phyloP scores from a whole-genome alignment of 2,797 vertebrate species.

The Vireo griseus region DNA sequence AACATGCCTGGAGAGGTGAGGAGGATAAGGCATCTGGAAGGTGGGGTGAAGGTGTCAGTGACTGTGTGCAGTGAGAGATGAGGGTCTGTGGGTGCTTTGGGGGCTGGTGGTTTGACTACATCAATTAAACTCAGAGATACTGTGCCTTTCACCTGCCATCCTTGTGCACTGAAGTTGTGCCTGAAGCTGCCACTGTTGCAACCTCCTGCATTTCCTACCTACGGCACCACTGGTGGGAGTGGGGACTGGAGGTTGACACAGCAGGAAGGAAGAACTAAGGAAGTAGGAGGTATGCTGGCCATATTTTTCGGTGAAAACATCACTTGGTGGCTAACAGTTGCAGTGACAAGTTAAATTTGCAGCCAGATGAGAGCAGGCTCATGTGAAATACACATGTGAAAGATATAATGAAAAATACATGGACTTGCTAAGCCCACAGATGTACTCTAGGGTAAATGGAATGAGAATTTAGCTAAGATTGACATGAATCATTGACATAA shows the following conservation, averaged over 20 bases:
- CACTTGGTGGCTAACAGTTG: background rate
- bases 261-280: background rate
- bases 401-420: constrained; percentile 27
- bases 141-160: background rate
- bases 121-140: too few relatives aligned
- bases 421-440: background rate
- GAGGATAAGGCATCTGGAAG: background rate
- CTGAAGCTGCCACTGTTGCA: background rate
- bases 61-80: background rate
- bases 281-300: background rate
- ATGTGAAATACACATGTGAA: constrained; percentile 32
- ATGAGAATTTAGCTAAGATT: background rate
- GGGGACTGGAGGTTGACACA: background rate
- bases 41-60: background rate
- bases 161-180: background rate
- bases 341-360: background rate
- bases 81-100: background rate
- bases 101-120: background rate
- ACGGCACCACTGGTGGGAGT: background rate
- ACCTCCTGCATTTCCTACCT: background rate
- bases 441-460: background rate
- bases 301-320: background rate
- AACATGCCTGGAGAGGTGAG: background rate
- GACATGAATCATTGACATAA: background rate
- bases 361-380: constrained; percentile 5